Evolutionary conservation across 2,888 invertebrate species (phyloP).

Genomic region (Resseliella maxima): DNA sequence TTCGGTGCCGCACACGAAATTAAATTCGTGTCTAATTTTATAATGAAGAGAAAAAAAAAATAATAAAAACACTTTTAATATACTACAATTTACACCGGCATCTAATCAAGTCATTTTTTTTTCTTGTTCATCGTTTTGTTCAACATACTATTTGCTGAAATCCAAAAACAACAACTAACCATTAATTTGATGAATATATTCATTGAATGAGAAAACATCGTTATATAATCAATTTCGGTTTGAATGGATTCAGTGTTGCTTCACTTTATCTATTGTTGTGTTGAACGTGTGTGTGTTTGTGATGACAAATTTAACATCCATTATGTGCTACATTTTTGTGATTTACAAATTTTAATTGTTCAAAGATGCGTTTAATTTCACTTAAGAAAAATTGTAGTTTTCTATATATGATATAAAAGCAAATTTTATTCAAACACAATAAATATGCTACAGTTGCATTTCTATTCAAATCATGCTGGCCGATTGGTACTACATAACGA

Average conservation of each 20-base stretch:
- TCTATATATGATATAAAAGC: neutral
- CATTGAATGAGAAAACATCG: constrained; percentile 3
- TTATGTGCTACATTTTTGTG: neutral
- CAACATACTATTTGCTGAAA: neutral
- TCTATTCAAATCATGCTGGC: constrained; percentile 83
- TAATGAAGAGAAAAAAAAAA: neutral
- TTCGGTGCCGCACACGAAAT: constrained; percentile 26
- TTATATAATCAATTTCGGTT: neutral
- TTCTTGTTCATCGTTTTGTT: neutral
- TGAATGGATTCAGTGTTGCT: neutral
- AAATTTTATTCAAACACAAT: no score
- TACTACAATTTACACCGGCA: constrained; percentile 12
- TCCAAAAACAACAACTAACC: neutral
- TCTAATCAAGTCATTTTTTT: neutral
- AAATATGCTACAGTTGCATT: constrained; percentile 85
- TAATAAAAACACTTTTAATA: neutral
- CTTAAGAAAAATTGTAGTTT: neutral
- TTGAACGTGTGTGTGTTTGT: neutral
- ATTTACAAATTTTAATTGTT: neutral
- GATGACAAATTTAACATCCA: constrained; percentile 1
- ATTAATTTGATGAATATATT: neutral
- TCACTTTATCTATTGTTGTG: neutral
- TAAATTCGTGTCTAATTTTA: neutral
- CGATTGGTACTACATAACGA: constrained; percentile 73
- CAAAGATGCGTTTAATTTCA: neutral